Base-by-base conservation (phyloP, 1,140 invertebrate species). In the Agrilus planipennis region DNA sequence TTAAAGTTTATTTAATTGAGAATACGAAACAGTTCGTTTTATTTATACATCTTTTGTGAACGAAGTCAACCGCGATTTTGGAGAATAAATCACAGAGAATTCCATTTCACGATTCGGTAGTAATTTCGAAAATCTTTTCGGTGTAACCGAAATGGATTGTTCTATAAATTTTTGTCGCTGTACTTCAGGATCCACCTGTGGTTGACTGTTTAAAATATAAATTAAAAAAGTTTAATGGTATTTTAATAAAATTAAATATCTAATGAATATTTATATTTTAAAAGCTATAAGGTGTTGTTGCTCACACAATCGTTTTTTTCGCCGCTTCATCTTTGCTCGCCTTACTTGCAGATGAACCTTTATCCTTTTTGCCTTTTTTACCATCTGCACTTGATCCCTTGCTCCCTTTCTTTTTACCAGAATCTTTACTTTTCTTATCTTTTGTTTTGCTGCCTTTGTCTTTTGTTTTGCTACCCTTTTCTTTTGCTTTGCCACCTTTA, bases 71-170 rank as follows among this genome's bases (percentile, higher is more conserved):
- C 56, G 44, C 39, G 39, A 25, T 7, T 30, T 43, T 23, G 63
- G 57, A 29, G 45, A 49, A 32, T 58, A 67, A 16, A 45, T 59
- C 2, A 67, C 29, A 5, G 41, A 36, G n/a, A 66, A 39, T 36
- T 58, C 50, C 2, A 44, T 22, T 17, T 45, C 57, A 10, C 54
- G 52, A 19, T 51, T 45, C 3, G 60, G 49, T 11, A 37, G 42
- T 17, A 68, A 30, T 39, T 29, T 22, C 0, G 55, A 30, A 17
- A 22, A 41, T 22, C 47, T 40, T 22, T 44, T 32, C 4, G 61
- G 64, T 14, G 45, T 27, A 35, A 64, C 49, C 5, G 22, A 39
- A 16, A 61, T 34, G 7, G 42, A 45, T 19, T 52, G 41, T 5
- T 20, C 27, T 5, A 54, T 34, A 4, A 44, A 32, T 18, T 45